Base-by-base conservation (phyloP, 2,797 vertebrate genomes). In the Hybognathus amarus region DNA sequence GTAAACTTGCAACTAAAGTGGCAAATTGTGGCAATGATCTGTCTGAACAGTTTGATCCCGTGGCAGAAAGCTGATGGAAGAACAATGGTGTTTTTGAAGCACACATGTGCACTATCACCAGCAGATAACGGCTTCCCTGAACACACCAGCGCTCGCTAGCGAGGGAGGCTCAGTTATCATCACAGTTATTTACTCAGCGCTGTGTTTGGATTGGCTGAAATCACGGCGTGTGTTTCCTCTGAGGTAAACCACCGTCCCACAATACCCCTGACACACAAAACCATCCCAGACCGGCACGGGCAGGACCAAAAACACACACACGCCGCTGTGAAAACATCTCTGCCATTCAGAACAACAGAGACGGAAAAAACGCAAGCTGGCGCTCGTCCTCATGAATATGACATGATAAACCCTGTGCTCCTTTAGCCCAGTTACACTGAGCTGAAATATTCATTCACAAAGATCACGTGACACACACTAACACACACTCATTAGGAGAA, bases 141-240 rank as follows among this genome's bases (percentile, higher is more conserved):
- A 45, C n/a, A 59, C 56, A 59, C 12, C n/a, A 59, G 56, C 56
- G 10, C 4, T 27, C 22, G 0, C 1, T 1, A 30, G 59, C 59
- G 24, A 27, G 56, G 10, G 4, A 61, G 5, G 59, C 6, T 17
- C 38, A 54, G 47, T 27, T 84, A 77, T 83, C 67, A 67, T 64
- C 47, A 66, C 36, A 79, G 33, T 17, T 86, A 85, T 86, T 87
- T 83, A 87, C 78, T 56, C 33, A 52, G 24, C 4, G 33, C 66
- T 73, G 68, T 77, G 67, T 85, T 83, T 71, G 69, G 81, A 86
- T 86, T 86, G 69, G 75, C 79, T 12, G 11, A 54, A 38, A 67
- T 22, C 68, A 78, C n/a, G 0, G 4, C 45, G 52, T 80, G 56
- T 52, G 68, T 76, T 86, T 89, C 83, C 86, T 85, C 67, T 83